Percentiles rank a stretch among this genome's conserved stretches.
Conservation (phyloP, 1,140 invertebrate genomes). For the Drosophila funebris region DNA sequence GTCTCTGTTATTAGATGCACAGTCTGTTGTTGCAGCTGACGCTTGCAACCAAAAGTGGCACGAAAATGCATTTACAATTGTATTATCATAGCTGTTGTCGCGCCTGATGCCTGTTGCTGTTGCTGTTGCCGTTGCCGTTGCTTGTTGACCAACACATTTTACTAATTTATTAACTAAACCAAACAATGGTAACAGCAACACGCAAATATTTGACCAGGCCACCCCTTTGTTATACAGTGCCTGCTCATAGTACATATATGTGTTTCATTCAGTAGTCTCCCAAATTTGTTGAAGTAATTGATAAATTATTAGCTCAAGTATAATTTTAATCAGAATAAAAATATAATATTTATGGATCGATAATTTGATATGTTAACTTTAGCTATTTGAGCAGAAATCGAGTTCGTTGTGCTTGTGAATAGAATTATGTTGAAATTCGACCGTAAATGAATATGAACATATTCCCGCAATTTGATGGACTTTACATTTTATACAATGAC, state of each 20-base stretch:
- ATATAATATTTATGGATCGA: no score
- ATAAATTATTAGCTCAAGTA: slow-evolving; percentile 19
- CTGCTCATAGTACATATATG: neutral
- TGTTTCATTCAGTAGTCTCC: neutral
- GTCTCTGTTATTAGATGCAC: slow-evolving; percentile 18
- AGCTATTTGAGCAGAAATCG: neutral
- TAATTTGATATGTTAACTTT: neutral
- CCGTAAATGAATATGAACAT: slow-evolving; percentile 2
- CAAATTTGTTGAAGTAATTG: slow-evolving; percentile 1
- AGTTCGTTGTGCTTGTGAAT: no score
- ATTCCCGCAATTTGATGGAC: neutral
- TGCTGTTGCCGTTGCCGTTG: slow-evolving; percentile 10
- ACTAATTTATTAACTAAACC: slow-evolving; percentile 77
- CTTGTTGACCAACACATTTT: slow-evolving; percentile 63
- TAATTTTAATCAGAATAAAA: neutral
- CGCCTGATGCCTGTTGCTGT: slow-evolving; percentile 6
- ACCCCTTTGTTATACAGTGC: slow-evolving; percentile 5
- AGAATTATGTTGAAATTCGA: slow-evolving; percentile 1
- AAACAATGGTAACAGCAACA: slow-evolving; percentile 36
- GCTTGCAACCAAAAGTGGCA: slow-evolving; percentile 24
- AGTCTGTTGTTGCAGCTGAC: slow-evolving; percentile 55
- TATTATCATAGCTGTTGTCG: slow-evolving; percentile 56
- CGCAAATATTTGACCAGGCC: slow-evolving; percentile 61
- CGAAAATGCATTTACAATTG: slow-evolving; percentile 56
- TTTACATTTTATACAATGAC: neutral